Base-by-base conservation (phyloP, 2,888 invertebrate genomes). In the Crocallis elinguaria region DNA sequence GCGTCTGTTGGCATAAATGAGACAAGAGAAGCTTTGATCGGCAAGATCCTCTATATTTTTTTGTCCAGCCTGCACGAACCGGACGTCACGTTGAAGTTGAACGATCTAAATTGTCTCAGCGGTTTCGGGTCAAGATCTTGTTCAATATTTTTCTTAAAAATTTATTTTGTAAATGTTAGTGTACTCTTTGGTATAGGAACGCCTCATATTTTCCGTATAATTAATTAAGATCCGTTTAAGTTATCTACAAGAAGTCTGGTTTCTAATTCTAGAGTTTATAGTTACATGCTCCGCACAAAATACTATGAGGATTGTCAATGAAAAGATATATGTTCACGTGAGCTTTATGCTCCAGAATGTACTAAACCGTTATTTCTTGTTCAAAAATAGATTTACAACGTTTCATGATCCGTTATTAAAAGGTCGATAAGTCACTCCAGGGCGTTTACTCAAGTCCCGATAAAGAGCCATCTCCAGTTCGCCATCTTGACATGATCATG, bases 81-180 rank as follows among this genome's bases (percentile, higher is more conserved):
- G 88, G 87, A 86, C 75, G 84, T 87, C 89, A 89, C 89, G 88
- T 86, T 68, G 72, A 72, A 82, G 83, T 84, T 85, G 83, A 86
- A 87, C 62, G 85, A 79, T 86, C 86, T 79, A 76, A 79, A 74
- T 79, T 75, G 74, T 71, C 67, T 74, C 75, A 73, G 76, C 64
- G 69, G 75, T 76, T 80, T 77, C 69, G 62, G 66, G 64, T 68
- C 57, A 27, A 54, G 55, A 66, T 65, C 62, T 70, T 59, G 61
- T 56, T 45, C 30, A 37, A 39, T 39, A 9, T 49, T 46, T 56
- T 49, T 49, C 38, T 52, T 55, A 33, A 29, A 2, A 44, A 49
- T 43, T 53, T 27, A 42, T 27, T 50, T 53, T 49, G 37, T 45
- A 38, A 55, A 36, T 39, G n/a, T 9, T 37, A 29, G n/a, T 43